These are phyloP conservation scores for Rhagonycha lutea DNA, from an alignment of 2,888 invertebrate species.

Conservation along the genomic window DNA sequence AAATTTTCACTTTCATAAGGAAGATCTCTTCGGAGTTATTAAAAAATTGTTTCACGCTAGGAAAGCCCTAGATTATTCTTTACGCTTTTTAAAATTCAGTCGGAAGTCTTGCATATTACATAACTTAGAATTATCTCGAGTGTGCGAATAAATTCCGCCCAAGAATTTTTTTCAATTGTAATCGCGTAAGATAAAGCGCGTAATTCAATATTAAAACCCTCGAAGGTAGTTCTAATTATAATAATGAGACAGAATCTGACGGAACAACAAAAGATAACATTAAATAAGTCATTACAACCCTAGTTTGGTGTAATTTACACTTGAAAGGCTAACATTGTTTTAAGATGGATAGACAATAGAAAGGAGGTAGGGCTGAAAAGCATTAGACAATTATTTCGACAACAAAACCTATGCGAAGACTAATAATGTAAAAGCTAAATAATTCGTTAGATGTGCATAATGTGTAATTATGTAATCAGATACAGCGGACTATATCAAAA, in stretches of 20 bases:
- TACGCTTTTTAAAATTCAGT: too few relatives aligned
- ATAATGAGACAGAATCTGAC: neutral
- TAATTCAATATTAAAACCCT: neutral
- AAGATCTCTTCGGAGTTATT: neutral
- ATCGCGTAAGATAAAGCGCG: neutral
- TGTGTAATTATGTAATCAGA: slow-evolving; percentile 14
- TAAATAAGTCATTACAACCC: neutral
- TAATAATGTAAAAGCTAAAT: neutral
- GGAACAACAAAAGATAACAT: neutral
- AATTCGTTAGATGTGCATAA: slow-evolving; percentile 3
- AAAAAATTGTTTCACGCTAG: too few relatives aligned
- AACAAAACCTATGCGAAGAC: neutral
- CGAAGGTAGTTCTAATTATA: neutral
- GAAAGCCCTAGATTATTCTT: too few relatives aligned
- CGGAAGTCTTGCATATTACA: too few relatives aligned
- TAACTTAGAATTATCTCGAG: too few relatives aligned
- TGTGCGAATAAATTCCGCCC: neutral
- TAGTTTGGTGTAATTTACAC: neutral
- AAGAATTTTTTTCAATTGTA: too few relatives aligned
- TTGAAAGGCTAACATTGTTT: neutral
- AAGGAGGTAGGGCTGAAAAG: neutral
- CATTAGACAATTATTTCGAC: neutral
- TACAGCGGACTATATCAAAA: slow-evolving; percentile 8
- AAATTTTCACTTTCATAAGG: neutral
- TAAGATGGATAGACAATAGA: neutral